phyloP scores from a whole-genome alignment of 1,140 invertebrate genomes.

The Popillia japonica region DNA sequence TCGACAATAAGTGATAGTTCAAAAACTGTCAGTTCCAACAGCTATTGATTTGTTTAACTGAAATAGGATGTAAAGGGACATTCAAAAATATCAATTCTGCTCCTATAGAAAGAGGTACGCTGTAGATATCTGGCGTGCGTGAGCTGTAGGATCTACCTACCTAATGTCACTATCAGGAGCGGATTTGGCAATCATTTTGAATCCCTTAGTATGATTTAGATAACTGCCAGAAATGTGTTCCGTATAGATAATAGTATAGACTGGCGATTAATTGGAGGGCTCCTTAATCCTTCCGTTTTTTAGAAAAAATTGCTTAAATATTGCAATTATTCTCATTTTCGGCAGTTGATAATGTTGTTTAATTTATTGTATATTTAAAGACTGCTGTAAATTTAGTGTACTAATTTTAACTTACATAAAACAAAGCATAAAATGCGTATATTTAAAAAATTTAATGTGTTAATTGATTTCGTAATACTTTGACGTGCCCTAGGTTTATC shows the following conservation, averaged over 20 bases:
- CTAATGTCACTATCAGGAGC: too few species aligned
- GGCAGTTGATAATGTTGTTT: conserved; percentile 1
- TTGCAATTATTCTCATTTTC: not conserved
- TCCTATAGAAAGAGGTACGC: too few species aligned
- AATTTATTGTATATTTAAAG: not conserved
- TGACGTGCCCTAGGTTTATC: conserved; percentile 6
- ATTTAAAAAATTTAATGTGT: not conserved
- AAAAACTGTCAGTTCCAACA: conserved; percentile 15
- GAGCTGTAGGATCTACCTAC: too few species aligned
- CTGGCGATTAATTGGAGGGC: not conserved
- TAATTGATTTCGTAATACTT: not conserved
- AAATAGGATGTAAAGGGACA: conserved; percentile 6
- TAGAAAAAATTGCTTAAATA: not conserved
- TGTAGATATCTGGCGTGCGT: too few species aligned
- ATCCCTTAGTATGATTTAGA: too few species aligned
- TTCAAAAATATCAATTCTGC: too few species aligned
- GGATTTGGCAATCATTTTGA: too few species aligned
- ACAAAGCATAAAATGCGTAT: conserved; percentile 15
- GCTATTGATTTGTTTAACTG: not conserved
- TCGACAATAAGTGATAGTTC: conserved; percentile 5
- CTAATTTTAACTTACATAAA: not conserved
- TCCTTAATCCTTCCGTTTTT: conserved; percentile 1
- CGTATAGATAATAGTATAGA: conserved; percentile 10
- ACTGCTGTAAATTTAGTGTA: not conserved
- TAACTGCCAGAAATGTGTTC: conserved; percentile 29